phyloP scores from a whole-genome alignment of 2,888 invertebrate genomes.

The Hedychridium roseum region DNA sequence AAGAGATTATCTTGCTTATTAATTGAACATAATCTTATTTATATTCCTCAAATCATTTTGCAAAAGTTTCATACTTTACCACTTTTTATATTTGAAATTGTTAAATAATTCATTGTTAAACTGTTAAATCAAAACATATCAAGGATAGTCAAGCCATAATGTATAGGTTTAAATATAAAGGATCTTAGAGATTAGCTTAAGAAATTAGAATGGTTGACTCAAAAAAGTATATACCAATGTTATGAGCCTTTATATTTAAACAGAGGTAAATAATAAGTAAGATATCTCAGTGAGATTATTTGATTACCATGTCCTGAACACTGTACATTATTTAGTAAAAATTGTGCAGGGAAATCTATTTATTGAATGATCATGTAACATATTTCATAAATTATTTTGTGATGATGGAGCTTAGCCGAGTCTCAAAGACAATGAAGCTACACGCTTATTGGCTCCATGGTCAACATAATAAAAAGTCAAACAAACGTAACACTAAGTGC shows the following conservation, averaged over 20 bases:
- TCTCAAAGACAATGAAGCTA: slow-evolving; percentile 53
- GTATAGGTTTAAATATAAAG: slow-evolving; percentile 18
- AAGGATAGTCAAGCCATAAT: slow-evolving; percentile 8
- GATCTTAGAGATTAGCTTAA: slow-evolving; percentile 12
- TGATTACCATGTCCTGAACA: neutral
- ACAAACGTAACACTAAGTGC: slow-evolving; percentile 53
- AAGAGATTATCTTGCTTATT: slow-evolving; percentile 35
- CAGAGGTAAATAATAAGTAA: slow-evolving; percentile 16
- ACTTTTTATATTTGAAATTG: neutral
- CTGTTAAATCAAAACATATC: slow-evolving; percentile 25
- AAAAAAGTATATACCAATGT: slow-evolving; percentile 16
- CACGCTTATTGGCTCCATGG: slow-evolving; percentile 56
- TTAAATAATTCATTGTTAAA: neutral
- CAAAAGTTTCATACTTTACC: no score
- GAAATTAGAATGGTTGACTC: no score
- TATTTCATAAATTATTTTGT: slow-evolving; percentile 44
- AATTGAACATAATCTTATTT: slow-evolving; percentile 5
- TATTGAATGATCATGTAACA: slow-evolving; percentile 44
- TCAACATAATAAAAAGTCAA: slow-evolving; percentile 41
- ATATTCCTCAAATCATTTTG: no score
- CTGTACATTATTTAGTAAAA: slow-evolving; percentile 39
- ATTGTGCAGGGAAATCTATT: slow-evolving; percentile 46
- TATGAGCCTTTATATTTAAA: slow-evolving; percentile 21
- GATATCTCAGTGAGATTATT: slow-evolving; percentile 16
- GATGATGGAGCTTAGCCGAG: slow-evolving; percentile 48